Percentiles rank a stretch among this genome's conserved stretches.
phyloP scores from a whole-genome alignment of 2,888 invertebrate species.

The Apamea sordens region DNA sequence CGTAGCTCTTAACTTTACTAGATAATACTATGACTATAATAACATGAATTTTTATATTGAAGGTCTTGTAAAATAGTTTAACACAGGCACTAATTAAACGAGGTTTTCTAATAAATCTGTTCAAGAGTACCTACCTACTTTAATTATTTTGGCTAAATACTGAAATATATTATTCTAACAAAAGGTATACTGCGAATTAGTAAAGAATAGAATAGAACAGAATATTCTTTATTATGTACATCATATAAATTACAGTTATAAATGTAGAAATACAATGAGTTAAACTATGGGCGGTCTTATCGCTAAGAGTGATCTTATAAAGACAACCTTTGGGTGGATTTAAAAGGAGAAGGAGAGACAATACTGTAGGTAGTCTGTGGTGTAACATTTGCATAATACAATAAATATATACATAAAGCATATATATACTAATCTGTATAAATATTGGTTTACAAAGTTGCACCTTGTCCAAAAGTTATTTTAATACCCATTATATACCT shows the following conservation, averaged over 20 bases:
- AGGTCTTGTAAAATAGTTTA: neutral
- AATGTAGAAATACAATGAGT: neutral
- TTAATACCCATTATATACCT: constrained; percentile 31
- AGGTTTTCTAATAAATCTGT: neutral
- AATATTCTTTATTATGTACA: too few species aligned
- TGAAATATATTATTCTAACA: neutral
- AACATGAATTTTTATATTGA: constrained; percentile 1
- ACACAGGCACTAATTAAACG: neutral
- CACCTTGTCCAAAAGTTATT: constrained; percentile 28
- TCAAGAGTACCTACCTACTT: neutral
- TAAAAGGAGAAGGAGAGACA: neutral
- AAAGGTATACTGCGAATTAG: constrained; percentile 13
- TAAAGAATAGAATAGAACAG: neutral
- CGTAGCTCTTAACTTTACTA: neutral
- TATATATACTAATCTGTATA: neutral
- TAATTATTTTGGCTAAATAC: neutral
- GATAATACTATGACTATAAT: neutral
- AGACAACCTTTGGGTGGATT: neutral
- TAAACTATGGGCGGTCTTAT: neutral
- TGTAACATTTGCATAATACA: neutral
- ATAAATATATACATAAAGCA: too few species aligned
- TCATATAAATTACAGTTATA: too few species aligned
- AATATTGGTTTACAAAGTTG: constrained; percentile 33
- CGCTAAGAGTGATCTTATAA: neutral
- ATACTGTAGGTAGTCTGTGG: neutral